These are phyloP conservation scores for Sterna hirundo DNA, from an alignment of 2,113 vertebrate species.

Conservation along the genomic window DNA sequence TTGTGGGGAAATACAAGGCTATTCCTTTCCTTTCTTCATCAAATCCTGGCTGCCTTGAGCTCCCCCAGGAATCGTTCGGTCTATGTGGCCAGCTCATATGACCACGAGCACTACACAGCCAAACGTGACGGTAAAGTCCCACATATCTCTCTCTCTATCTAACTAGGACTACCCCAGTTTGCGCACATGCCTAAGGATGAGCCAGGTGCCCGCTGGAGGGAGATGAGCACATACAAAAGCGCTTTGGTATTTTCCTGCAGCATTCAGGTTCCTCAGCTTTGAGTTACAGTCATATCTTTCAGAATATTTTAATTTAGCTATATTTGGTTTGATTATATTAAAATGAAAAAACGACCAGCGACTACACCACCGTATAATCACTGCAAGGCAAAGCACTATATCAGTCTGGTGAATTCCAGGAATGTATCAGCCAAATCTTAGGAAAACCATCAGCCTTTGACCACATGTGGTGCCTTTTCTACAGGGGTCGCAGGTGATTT, in stretches of 20 bases:
- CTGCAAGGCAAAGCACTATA: accelerated
- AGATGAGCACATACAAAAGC: background rate
- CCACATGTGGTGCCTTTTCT: background rate
- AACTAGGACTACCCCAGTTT: background rate
- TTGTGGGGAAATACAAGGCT: background rate
- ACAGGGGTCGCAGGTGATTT: background rate
- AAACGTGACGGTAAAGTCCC: background rate
- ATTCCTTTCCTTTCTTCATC: background rate
- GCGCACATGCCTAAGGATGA: background rate
- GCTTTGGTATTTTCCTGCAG: background rate
- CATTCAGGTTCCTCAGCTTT: background rate
- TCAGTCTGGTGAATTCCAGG: background rate
- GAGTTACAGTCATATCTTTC: background rate
- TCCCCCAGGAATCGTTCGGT: background rate
- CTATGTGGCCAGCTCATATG: background rate
- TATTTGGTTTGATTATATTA: background rate
- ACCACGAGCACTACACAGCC: background rate
- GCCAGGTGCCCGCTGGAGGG: background rate
- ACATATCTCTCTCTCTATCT: no score
- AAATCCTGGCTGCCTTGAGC: background rate
- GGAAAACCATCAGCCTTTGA: background rate
- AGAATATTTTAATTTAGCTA: background rate
- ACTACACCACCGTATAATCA: background rate
- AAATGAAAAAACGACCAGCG: background rate
- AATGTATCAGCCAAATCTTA: background rate